These are phyloP conservation scores for Takifugu bimaculatus DNA, from an alignment of 2,113 vertebrate genomes.

Conservation along the genomic window DNA sequence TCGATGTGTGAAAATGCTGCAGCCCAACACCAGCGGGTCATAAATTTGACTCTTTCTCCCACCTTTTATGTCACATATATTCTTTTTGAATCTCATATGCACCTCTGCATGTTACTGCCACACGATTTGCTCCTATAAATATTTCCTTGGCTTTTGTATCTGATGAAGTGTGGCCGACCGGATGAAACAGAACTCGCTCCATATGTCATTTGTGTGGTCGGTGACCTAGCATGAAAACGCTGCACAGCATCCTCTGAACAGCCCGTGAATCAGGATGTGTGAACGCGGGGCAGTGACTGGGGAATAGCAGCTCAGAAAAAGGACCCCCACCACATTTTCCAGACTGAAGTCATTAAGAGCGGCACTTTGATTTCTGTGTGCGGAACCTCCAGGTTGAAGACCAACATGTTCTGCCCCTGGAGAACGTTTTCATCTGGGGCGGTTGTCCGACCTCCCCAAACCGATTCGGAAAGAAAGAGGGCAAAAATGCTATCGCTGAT, in stretches of 20 bases:
- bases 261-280: slow-evolving; percentile 64
- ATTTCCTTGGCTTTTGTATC: slow-evolving; percentile 47
- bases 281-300: slow-evolving; percentile 42
- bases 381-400: slow-evolving; percentile 57
- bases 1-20: slow-evolving; percentile 33
- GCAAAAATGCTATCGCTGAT: slow-evolving; percentile 60
- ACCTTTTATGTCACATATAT: background rate
- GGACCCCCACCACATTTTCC: slow-evolving; percentile 37
- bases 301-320: slow-evolving; percentile 40
- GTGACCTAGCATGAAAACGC: slow-evolving; percentile 39
- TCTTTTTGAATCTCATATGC: background rate
- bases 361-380: slow-evolving; percentile 65
- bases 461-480: slow-evolving; percentile 28
- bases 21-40: slow-evolving; percentile 27
- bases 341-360: slow-evolving; percentile 69
- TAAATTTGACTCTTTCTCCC: slow-evolving; percentile 15
- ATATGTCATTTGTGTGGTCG: slow-evolving; percentile 55
- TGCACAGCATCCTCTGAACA: slow-evolving; percentile 26
- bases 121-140: slow-evolving; percentile 36
- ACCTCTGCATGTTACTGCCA: slow-evolving; percentile 6
- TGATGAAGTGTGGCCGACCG: slow-evolving; percentile 59
- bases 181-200: slow-evolving; percentile 38
- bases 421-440: slow-evolving; percentile 34
- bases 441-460: slow-evolving; percentile 36
- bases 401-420: slow-evolving; percentile 39